Conservation (phyloP, 2,888 invertebrate species). For the Ichneumon xanthorius region DNA sequence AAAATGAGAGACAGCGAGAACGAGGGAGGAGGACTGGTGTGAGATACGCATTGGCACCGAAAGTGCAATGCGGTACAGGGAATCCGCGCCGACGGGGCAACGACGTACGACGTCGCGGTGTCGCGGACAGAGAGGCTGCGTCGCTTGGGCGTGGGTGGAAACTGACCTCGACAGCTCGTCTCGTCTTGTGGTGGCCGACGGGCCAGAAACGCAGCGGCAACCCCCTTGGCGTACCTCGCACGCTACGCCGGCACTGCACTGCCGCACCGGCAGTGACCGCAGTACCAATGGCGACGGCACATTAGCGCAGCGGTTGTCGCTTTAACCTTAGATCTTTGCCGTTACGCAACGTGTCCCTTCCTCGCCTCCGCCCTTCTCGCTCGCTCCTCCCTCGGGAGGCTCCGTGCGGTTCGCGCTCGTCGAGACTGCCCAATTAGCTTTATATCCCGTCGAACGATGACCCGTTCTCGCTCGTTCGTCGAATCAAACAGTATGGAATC, state of each 20-base stretch:
- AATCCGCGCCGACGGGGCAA: slow-evolving; percentile 56
- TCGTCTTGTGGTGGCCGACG: slow-evolving; percentile 66
- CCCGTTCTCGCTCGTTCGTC: too few species aligned
- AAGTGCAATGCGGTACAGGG: slow-evolving; percentile 65
- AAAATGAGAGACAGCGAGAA: slow-evolving; percentile 30
- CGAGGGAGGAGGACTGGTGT: slow-evolving; percentile 15
- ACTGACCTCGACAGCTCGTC: slow-evolving; percentile 71
- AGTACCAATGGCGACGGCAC: slow-evolving; percentile 47
- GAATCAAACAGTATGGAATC: too few species aligned
- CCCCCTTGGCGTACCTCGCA: slow-evolving; percentile 44
- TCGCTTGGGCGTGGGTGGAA: slow-evolving; percentile 67
- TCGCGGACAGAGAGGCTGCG: slow-evolving; percentile 42
- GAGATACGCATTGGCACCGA: slow-evolving; percentile 56
- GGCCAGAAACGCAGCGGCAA: slow-evolving; percentile 35
- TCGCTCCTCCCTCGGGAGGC: slow-evolving; percentile 20
- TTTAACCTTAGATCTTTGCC: slow-evolving; percentile 60
- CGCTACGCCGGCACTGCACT: slow-evolving; percentile 37
- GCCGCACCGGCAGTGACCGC: slow-evolving; percentile 59
- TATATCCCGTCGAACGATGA: neutral
- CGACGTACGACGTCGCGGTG: slow-evolving; percentile 52
- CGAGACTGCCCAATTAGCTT: neutral
- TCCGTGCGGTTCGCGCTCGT: neutral
- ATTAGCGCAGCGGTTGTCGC: slow-evolving; percentile 54
- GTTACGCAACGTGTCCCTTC: slow-evolving; percentile 41
- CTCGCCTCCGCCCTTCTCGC: slow-evolving; percentile 46